Evolutionary conservation across 2,113 vertebrate genomes (phyloP).

Genomic region (Tragulus kanchil): DNA sequence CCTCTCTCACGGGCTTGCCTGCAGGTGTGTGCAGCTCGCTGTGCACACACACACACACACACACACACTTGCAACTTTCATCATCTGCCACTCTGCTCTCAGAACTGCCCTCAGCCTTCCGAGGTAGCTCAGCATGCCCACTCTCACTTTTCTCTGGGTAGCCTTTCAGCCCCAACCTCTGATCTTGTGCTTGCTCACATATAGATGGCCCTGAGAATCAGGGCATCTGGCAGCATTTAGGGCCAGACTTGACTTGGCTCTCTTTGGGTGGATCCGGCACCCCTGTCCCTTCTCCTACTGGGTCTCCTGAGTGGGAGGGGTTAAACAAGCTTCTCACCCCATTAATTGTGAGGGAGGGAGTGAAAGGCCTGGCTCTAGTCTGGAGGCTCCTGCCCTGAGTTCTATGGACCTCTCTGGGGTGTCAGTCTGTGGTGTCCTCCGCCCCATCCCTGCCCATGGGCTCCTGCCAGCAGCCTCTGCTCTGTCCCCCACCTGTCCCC

Average conservation of each 20-base stretch:
- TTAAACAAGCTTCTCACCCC: background rate
- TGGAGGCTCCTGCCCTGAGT: background rate
- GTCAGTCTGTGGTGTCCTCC: rapidly evolving
- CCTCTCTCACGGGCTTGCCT: too few relatives aligned
- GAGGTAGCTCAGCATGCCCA: background rate
- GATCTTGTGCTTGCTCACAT: background rate
- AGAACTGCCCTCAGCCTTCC: background rate
- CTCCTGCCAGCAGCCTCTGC: background rate
- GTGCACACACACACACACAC: too few relatives aligned
- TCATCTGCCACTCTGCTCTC: background rate
- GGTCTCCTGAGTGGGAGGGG: background rate
- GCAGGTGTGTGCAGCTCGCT: too few relatives aligned
- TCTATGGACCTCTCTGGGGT: background rate
- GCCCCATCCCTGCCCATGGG: background rate
- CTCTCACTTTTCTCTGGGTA: background rate
- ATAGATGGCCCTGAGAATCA: too few relatives aligned
- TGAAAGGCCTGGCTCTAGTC: background rate
- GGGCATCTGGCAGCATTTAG: too few relatives aligned
- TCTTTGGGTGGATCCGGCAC: background rate
- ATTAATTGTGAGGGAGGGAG: background rate
- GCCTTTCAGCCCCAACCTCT: background rate
- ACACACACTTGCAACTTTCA: rapidly evolving
- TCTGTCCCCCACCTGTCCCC: too few relatives aligned
- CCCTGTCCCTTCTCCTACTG: background rate
- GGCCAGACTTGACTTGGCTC: background rate